These are phyloP conservation scores for Drosophila neoperkinsi DNA, from an alignment of 2,888 invertebrate genomes.

Conservation along the genomic window DNA sequence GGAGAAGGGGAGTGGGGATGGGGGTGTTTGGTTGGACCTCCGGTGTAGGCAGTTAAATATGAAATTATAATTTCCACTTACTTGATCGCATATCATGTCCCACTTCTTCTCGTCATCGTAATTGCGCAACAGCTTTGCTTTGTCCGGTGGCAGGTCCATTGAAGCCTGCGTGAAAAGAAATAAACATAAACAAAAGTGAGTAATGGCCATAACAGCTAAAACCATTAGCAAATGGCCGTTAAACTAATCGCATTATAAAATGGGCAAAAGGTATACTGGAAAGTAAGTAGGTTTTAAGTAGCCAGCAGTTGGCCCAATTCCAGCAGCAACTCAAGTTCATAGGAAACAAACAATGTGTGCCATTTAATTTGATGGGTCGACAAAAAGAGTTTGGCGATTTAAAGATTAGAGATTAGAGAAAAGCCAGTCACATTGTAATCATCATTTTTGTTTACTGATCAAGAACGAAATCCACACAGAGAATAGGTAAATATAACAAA, in stretches of 20 bases:
- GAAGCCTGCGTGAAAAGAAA: conserved; percentile 91
- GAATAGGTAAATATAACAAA: neutral
- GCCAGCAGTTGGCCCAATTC: neutral
- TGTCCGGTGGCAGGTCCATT: conserved; percentile 99
- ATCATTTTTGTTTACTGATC: conserved; percentile 7
- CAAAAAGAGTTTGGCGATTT: neutral
- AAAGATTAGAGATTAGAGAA: neutral
- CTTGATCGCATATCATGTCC: conserved; percentile 99
- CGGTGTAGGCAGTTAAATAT: conserved; percentile 17
- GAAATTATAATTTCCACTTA: conserved; percentile 84
- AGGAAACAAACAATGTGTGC: neutral
- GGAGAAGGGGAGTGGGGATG: neutral
- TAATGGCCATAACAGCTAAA: conserved; percentile 37
- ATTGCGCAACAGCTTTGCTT: conserved; percentile 96
- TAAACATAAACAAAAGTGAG: conserved; percentile 39
- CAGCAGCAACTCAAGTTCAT: neutral
- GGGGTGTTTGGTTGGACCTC: neutral
- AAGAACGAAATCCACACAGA: neutral
- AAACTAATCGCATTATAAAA: conserved; percentile 10
- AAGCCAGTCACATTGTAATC: neutral
- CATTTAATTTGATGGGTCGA: conserved; percentile 1
- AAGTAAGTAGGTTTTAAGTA: neutral
- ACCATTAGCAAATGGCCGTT: conserved; percentile 33
- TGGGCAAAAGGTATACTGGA: neutral
- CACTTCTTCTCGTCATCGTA: conserved; percentile 99